Evolutionary conservation across 2,888 invertebrate species (phyloP), one percentile per base, ranked within the genome.

Genomic region (Drosophila infuscata): DNA sequence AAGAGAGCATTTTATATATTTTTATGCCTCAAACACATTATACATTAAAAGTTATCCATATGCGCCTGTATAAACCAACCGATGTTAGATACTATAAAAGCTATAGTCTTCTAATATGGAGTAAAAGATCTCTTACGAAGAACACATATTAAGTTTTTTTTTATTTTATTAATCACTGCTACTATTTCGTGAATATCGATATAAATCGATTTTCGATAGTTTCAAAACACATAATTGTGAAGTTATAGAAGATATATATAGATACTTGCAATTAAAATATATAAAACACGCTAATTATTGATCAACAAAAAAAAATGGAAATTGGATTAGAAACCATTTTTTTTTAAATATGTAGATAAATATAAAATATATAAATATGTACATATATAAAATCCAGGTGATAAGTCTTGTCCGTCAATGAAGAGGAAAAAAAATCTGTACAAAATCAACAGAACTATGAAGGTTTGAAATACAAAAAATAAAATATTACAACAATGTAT

Each of bases 161-260:
- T 38, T 8, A 38, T 1, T 38, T 17, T 17, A 38, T 38, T 8
- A 9, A 38, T 43, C 6, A 5, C 11, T n/a, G 17, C 8, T 3
- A 3, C 8, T 17, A 0, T 17, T 38, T 3, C 0, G 0, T 0
- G 9, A n/a, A 0, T 20, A 43, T 43, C 20, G 43, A 43, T 20
- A 43, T 5, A 6, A 20, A 43, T 43, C 43, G 36, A 36, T 15
- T 15, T 15, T 36, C 36, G 20, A 43, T 43, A 11, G 11, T 11
- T 5, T 20, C 20, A 20, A 20, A 43, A 11, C 41, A n/a, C n/a
- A 5, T 0, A 11, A 2, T 0, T n/a, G n/a, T n/a, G 2, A 41
- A 2, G 1, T 9, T n/a, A n/a, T 9, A 41, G 41, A n/a, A 25
- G 20, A 25, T 25, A 25, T 25, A 25, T 25, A 25, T 25, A 25